phyloP scores from a whole-genome alignment of 2,888 invertebrate species.

The Euplagia quadripunctaria region DNA sequence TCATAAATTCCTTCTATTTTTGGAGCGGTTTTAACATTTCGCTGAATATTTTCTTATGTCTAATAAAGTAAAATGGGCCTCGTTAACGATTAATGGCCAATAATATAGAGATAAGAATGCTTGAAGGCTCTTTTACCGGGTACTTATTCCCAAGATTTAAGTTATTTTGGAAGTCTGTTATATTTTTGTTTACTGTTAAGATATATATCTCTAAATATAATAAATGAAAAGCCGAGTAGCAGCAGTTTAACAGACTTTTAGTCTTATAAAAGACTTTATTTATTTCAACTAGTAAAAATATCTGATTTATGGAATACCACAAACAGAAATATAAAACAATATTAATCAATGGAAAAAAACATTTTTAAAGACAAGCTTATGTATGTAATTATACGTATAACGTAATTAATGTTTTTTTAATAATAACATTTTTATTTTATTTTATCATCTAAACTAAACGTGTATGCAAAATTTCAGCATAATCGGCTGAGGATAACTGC shows the following conservation, averaged over 20 bases:
- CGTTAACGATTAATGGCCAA: slow-evolving; percentile 7
- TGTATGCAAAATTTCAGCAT: no score
- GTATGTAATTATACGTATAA: no score
- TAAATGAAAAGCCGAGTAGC: not conserved
- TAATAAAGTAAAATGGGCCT: not conserved
- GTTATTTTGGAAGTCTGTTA: not conserved
- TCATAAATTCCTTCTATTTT: slow-evolving; percentile 1
- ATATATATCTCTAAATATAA: not conserved
- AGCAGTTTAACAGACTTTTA: not conserved
- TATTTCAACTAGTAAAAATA: no score
- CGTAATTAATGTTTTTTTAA: no score
- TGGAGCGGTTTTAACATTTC: not conserved
- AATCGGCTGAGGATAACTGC: no score
- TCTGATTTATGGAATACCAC: no score
- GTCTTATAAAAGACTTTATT: not conserved
- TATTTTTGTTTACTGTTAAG: not conserved
- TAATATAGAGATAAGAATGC: slow-evolving; percentile 8
- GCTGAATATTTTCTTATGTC: not conserved
- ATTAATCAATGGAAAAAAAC: no score
- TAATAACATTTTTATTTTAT: no score
- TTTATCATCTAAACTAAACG: no score
- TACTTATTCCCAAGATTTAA: not conserved
- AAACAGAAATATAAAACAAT: no score
- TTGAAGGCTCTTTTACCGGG: not conserved
- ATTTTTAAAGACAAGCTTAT: no score